Base-by-base conservation (phyloP, 1,140 invertebrate genomes). In the Drosophila ambigua region DNA sequence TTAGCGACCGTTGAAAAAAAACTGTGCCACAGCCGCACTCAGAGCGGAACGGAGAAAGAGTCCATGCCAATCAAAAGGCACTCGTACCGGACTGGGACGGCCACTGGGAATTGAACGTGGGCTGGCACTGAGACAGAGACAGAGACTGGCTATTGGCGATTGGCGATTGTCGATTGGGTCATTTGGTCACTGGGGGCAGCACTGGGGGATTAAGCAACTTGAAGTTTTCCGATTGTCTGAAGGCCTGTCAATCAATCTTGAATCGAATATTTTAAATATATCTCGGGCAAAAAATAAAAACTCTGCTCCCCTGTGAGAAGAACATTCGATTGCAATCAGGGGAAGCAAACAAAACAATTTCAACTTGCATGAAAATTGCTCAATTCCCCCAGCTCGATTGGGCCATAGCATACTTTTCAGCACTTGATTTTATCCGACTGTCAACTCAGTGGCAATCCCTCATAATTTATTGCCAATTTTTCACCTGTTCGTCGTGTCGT, bases 1-100 rank as follows among this genome's bases (percentile, higher is more conserved):
- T 85, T 85, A 85, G 82, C 60, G 71, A 72, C 60, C 54, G 69
- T 75, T 74, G 82, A 35, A 77, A 35, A 77, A 35, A 81, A 82
- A 81, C 52, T 75, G 65, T 74, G 82, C 53, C 81, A 73, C 65
- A 44, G 59, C 28, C 59, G n/a, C 43, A 23, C 54, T 52, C 11
- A 31, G 35, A 71, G 20, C 35, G 23, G 28, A n/a, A 65, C 55
- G 39, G 15, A 26, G 35, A 53, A 49, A 41, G 39, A 51, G 20
- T 45, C n/a, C 5, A 50, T 16, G 44, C 44, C 13, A 45, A 45
- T 15, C 6, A 24, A 28, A 28, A 28, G 26, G 26, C 26, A 13
- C 35, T 5, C 35, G 35, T 11, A 39, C 35, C 4, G 23, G 23
- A 24, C 23, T 24, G 15, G 15, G 51, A 53, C 15, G 13, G 50